Evolutionary conservation across 2,113 vertebrate genomes (phyloP), one percentile per base, ranked within the genome.

Genomic region (Ictidomys tridecemlineatus): DNA sequence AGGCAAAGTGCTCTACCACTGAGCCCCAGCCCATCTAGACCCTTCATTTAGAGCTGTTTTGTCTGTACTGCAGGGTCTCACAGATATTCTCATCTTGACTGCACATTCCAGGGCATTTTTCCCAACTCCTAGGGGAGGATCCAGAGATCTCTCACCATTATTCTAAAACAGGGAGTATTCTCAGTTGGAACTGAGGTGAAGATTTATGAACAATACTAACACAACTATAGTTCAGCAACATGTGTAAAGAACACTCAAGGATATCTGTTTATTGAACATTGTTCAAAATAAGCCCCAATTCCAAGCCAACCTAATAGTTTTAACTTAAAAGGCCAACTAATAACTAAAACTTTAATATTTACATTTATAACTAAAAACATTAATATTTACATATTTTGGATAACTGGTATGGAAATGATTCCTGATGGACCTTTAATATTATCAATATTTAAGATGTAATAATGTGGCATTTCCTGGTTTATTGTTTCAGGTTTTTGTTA

Each of bases 261-360:
- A 63, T 78, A 14, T 48, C 24, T 89, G 32, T 20, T 93, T 85
- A 45, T n/a, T 30, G 56, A 89, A 73, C 32, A 34, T 13, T 53
- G 24, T 89, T 95, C 26, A 39, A 83, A 92, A 92, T 86, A 32
- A 74, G 22, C 45, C 20, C 42, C 10, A 76, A 11, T 88, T 78
- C 42, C 69, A 93, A 96, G 53, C 72, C 63, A 78, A 42, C 53
- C 69, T 96, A 79, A 83, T 69, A 53, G 69, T 78, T 92, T 91
- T 48, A 74, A 72, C 65, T 85, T 94, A 86, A 92, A 53, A 86
- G 26, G 34, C 79, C 74, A 89, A 76, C 28, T 90, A 84, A 56
- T 2, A 94, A 93, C 70, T 93, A 72, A 45, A 87, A 61, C 28
- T 34, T 92, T 20, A 34, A 30, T 67, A n/a, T 56, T 37, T 80